These are phyloP conservation scores for Carabus problematicus DNA, from an alignment of 2,888 invertebrate genomes.

Conservation along the genomic window DNA sequence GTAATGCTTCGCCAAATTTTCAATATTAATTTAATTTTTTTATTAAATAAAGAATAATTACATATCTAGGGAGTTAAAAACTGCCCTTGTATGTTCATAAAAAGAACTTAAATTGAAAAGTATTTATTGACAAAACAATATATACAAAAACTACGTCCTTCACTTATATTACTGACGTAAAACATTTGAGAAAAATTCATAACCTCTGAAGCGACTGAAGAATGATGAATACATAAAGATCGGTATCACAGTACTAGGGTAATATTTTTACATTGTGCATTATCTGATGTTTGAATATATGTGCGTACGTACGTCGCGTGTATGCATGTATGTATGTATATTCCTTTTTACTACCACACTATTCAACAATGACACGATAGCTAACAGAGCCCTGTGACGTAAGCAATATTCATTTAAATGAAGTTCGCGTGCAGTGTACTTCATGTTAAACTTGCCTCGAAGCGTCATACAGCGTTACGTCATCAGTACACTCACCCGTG, in stretches of 20 bases:
- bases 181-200: conserved; percentile 6
- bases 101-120: no score
- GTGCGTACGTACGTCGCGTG: conserved; percentile 16
- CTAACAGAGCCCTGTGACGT: conserved; percentile 15
- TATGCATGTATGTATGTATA: conserved; percentile 32
- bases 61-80: no score
- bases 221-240: conserved; percentile 6
- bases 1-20: no score
- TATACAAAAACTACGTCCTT: not conserved
- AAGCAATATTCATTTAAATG: conserved; percentile 18
- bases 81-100: no score
- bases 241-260: not conserved
- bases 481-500: conserved; percentile 18
- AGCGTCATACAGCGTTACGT: conserved; percentile 16
- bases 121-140: conserved; percentile 23
- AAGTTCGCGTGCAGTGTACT: conserved; percentile 20
- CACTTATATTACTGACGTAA: conserved; percentile 1
- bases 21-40: no score
- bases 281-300: conserved; percentile 35
- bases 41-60: conserved; percentile 2
- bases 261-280: conserved; percentile 19
- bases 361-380: conserved; percentile 19
- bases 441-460: conserved; percentile 18
- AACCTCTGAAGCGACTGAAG: not conserved
- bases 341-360: conserved; percentile 1